A percentile compares a stretch with the other conserved stretches of the same genome.
Evolutionary conservation across 2,113 vertebrate species (phyloP).

Genomic region (Butastur rufipennis): DNA sequence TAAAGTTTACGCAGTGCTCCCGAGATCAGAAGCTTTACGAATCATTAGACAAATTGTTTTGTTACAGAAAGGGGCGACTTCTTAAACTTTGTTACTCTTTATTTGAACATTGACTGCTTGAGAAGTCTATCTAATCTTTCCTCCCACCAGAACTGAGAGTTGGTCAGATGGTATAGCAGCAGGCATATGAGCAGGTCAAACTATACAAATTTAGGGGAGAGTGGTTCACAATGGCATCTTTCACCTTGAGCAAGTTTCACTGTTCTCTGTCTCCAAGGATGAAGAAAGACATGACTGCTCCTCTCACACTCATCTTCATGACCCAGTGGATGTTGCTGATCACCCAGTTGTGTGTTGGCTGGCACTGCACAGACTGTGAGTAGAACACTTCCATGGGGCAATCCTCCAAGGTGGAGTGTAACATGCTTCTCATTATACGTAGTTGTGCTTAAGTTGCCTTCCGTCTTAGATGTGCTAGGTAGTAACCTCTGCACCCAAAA

Average conservation of each 20-base stretch:
- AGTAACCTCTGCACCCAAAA: not conserved
- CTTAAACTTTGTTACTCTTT: not conserved
- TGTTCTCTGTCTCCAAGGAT: not conserved
- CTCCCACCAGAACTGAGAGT: not conserved
- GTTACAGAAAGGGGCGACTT: not conserved
- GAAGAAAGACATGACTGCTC: not conserved
- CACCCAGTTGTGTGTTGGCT: not conserved
- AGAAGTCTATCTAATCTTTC: not conserved
- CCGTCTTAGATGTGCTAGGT: not conserved
- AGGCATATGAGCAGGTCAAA: not conserved
- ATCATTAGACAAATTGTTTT: not conserved
- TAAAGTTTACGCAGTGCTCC: not conserved
- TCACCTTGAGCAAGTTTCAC: not conserved
- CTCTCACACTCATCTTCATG: not conserved
- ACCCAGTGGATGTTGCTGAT: not conserved
- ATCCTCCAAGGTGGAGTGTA: not conserved
- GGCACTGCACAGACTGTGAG: not conserved
- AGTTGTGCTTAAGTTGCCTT: not conserved
- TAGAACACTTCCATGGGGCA: not conserved
- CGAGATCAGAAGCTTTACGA: not conserved
- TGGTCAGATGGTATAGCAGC: not conserved
- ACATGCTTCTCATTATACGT: not conserved
- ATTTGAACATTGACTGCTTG: not conserved
- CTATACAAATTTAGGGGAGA: not conserved
- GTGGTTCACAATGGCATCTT: not conserved